Conservation (phyloP, 2,113 vertebrate species). For the Labrus mixtus region DNA sequence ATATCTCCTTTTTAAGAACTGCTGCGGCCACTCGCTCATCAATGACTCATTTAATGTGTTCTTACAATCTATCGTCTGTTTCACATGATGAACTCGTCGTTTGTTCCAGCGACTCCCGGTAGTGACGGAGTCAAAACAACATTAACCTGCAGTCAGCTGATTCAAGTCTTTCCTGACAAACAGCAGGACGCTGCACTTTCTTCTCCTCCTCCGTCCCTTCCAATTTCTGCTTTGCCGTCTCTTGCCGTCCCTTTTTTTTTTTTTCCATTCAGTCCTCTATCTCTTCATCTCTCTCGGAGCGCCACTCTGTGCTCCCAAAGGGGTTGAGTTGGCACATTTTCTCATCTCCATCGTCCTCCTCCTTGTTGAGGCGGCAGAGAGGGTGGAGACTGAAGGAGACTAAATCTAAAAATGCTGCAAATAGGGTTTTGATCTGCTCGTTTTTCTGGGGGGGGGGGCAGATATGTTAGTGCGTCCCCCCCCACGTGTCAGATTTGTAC, state of each 20-base stretch:
- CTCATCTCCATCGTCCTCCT: constrained; percentile 26
- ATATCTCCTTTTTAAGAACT: too few species aligned
- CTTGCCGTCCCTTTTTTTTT: neutral
- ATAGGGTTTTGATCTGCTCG: constrained; percentile 1
- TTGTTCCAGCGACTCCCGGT: neutral
- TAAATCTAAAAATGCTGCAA: constrained; percentile 21
- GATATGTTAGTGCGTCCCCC: neutral
- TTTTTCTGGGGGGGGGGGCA: neutral
- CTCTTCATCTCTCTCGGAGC: constrained; percentile 35
- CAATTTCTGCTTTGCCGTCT: constrained; percentile 16
- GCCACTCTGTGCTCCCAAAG: constrained; percentile 24
- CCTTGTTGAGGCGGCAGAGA: constrained; percentile 4
- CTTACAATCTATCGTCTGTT: too few species aligned
- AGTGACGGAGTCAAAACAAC: neutral
- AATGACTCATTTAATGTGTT: too few species aligned
- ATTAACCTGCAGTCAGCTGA: neutral
- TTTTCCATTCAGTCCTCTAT: constrained; percentile 8
- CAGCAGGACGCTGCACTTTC: constrained; percentile 5
- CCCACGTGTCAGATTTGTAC: neutral
- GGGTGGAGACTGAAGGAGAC: neutral
- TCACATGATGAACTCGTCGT: neutral
- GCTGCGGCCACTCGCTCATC: neutral
- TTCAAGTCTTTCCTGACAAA: neutral
- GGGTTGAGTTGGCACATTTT: constrained; percentile 47
- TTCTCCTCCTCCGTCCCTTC: constrained; percentile 1